Base-by-base conservation (phyloP, 2,888 invertebrate genomes). In the Rhamphomyia laevipes region DNA sequence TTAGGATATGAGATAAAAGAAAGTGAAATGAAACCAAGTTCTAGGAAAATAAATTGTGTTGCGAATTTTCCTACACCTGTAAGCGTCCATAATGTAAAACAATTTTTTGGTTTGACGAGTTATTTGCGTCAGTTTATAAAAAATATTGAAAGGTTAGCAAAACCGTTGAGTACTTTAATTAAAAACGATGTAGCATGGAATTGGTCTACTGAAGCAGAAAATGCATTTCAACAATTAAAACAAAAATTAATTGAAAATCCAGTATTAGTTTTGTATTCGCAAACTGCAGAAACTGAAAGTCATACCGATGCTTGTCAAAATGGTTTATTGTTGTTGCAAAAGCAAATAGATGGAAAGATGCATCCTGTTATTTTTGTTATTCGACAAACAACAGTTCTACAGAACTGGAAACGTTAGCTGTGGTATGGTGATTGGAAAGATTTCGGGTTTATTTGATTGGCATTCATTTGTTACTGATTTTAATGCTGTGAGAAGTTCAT, bases 61-160 rank as follows among this genome's bases (percentile, higher is more conserved):
- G 44, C 50, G 30, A 49, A 53, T 1, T 63, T 61, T 55, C 61
- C 62, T 13, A 51, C 51, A 21, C 64, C 63, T 1, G 59, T 15
- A 43, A 56, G 47, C 6, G 35, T 51, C 2, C 61, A 61, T 41
- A 52, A 62, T 23, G 42, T 64, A 2, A 60, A 61, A 48, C 58
- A 59, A 42, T 64, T 65, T 51, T 48, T 66, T 11, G 63, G 63
- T 5, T 44, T 67, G 7, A 61, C 63, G 0, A 60, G 61, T 21
- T 64, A 64, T 55, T 67, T 65, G 47, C 40, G 63, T 18, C 65
- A 65, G 43, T 67, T 64, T 51, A 58, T 67, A 13, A 49, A 48
- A 10, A 49, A 52, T n/a, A 66, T 63, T 51, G 48, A 63, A 4
- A 47, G 49, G 13, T 59, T 64, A 16, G 63, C 64, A 4, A 58